These are phyloP conservation scores for Rhagonycha lutea DNA, from an alignment of 2,888 invertebrate species.

Conservation along the genomic window DNA sequence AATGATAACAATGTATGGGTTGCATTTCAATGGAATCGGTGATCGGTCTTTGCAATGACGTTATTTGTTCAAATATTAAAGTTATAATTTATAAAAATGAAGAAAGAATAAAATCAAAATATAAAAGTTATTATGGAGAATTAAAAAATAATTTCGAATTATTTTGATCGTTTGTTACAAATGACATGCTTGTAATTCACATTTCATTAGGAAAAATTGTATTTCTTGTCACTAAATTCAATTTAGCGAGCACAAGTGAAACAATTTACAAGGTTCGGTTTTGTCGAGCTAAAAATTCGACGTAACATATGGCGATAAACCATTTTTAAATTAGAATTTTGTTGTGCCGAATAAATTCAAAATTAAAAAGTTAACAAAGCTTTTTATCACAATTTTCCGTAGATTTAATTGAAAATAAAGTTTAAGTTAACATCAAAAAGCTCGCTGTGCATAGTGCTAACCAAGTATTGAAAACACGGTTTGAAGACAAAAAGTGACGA, in stretches of 20 bases:
- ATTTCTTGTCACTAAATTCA: neutral
- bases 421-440: slow-evolving; percentile 28
- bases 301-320: neutral
- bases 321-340: neutral
- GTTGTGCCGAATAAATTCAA: neutral
- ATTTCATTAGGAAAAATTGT: slow-evolving; percentile 5
- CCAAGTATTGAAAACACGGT: slow-evolving; percentile 37
- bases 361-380: neutral
- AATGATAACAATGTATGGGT: slow-evolving; percentile 40
- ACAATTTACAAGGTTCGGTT: slow-evolving; percentile 4
- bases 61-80: slow-evolving; percentile 28
- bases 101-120: neutral
- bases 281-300: neutral
- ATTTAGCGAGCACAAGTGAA: slow-evolving; percentile 2
- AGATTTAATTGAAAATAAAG: slow-evolving; percentile 14
- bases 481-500: slow-evolving; percentile 36
- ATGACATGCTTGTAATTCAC: neutral
- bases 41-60: slow-evolving; percentile 50
- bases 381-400: neutral
- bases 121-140: neutral
- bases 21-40: slow-evolving; percentile 46
- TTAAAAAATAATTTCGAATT: neutral
- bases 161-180: slow-evolving; percentile 2
- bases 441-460: slow-evolving; percentile 14
- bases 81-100: neutral